Base-by-base conservation (phyloP, 1,140 invertebrate genomes). In the Diorhabda elongata region DNA sequence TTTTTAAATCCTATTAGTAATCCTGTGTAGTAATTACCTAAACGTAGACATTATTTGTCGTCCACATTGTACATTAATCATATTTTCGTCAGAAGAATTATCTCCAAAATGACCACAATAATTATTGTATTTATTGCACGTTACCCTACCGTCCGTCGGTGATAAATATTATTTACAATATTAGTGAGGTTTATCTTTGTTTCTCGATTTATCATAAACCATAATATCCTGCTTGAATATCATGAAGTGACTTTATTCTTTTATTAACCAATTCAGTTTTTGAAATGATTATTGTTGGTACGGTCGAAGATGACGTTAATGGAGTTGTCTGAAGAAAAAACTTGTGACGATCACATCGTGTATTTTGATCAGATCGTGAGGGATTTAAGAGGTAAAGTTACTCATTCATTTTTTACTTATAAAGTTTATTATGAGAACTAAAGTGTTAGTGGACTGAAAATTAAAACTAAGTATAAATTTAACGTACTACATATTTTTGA, bases 331-430 rank as follows among this genome's bases (percentile, higher is more conserved):
- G 47, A 52, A 52, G 47, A 52, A 52, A 52, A 52, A 52, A 4
- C 0, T n/a, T 52, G 57, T 60, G 62, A 67, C 56, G n/a, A 57
- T 61, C 7, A 47, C n/a, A 43, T 45, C 8, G 11, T 65, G 52
- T 87, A 85, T 77, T 86, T 83, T 77, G 86, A 87, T 71, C 85
- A 84, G 80, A 81, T 86, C 61, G 84, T 87, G 57, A 68, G 78
- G 45, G 85, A 86, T 70, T 80, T 86, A 41, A 77, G 85, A 84
- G 85, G 85, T 82, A 67, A 4, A 47, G 26, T 67, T n/a, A 59
- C 6, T 1, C 52, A 56, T 56, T 56, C 52, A 56, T 56, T 2
- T 56, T 56, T 56, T 7, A 56, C 52, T n/a, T 6, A 56, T 56
- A 56, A 56, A 7, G n/a, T n/a, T 56, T 56, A 26, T 26, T 26